phyloP scores from a whole-genome alignment of 2,888 invertebrate species.

The Falcaria lacertinaria region DNA sequence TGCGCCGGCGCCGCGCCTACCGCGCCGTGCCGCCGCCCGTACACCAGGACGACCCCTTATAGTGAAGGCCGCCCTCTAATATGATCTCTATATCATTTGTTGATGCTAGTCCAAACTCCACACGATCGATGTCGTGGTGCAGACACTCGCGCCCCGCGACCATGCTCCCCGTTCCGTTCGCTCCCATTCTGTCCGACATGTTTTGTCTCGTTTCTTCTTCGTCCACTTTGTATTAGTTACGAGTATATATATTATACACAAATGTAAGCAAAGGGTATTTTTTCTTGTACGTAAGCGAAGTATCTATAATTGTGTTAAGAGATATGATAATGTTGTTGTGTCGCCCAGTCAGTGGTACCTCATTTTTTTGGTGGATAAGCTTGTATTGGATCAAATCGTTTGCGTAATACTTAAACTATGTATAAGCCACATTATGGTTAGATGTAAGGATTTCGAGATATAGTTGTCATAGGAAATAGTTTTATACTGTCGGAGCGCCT shows the following conservation, averaged over 20 bases:
- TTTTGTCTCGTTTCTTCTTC: conserved; percentile 34
- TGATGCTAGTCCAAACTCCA: no score
- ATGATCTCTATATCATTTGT: no score
- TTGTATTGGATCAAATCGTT: conserved; percentile 49
- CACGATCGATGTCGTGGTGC: not conserved
- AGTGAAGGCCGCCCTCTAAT: conserved; percentile 43
- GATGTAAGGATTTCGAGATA: conserved; percentile 24
- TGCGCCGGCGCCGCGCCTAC: conserved; percentile 7
- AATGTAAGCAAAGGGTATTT: conserved; percentile 47
- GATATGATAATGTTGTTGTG: conserved; percentile 29
- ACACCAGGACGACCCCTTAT: conserved; percentile 54
- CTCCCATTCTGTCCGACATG: conserved; percentile 11
- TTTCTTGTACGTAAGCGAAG: conserved; percentile 40
- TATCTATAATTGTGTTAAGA: conserved; percentile 34
- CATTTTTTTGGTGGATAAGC: conserved; percentile 37
- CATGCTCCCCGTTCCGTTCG: conserved; percentile 11
- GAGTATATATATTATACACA: conserved; percentile 32
- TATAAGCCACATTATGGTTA: conserved; percentile 31
- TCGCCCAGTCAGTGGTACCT: conserved; percentile 21
- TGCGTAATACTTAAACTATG: conserved; percentile 40
- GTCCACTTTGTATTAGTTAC: conserved; percentile 32
- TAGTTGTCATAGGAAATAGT: conserved; percentile 55
- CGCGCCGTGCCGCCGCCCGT: conserved; percentile 28
- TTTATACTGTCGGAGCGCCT: conserved; percentile 45
- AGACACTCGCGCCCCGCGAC: conserved; percentile 12